Conservation (phyloP, 2,797 vertebrate genomes). For the Bucorvus abyssinicus region DNA sequence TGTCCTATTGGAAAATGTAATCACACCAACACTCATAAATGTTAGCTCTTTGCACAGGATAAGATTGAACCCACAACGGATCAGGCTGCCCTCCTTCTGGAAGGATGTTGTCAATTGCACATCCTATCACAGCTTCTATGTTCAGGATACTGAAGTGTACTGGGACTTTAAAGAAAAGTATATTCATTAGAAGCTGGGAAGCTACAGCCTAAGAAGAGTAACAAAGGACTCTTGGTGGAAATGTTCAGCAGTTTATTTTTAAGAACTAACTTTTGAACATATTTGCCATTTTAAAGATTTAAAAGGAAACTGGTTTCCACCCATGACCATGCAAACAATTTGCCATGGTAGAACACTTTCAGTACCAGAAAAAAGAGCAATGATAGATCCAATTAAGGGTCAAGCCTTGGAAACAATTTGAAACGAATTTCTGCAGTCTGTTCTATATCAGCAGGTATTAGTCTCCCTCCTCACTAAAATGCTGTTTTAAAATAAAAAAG, state of each 20-base stretch:
- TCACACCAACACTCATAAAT: neutral
- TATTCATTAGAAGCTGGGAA: neutral
- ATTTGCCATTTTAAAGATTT: neutral
- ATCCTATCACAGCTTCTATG: neutral
- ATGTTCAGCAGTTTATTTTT: neutral
- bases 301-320: constrained; percentile 3
- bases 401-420: constrained; percentile 10
- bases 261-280: neutral
- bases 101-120: neutral
- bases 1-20: neutral
- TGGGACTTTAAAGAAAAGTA: neutral
- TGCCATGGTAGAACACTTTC: constrained; percentile 8
- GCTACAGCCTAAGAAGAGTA: neutral
- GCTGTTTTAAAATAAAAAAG: neutral
- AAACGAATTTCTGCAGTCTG: constrained; percentile 14
- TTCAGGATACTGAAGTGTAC: neutral
- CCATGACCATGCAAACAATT: neutral
- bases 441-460: constrained; percentile 22
- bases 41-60: neutral
- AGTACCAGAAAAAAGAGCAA: neutral
- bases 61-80: neutral
- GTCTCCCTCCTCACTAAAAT: neutral
- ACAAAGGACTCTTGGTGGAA: neutral
- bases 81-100: neutral
- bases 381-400: constrained; percentile 28